Conservation (phyloP, 2,888 invertebrate species). For the Pterostichus madidus region DNA sequence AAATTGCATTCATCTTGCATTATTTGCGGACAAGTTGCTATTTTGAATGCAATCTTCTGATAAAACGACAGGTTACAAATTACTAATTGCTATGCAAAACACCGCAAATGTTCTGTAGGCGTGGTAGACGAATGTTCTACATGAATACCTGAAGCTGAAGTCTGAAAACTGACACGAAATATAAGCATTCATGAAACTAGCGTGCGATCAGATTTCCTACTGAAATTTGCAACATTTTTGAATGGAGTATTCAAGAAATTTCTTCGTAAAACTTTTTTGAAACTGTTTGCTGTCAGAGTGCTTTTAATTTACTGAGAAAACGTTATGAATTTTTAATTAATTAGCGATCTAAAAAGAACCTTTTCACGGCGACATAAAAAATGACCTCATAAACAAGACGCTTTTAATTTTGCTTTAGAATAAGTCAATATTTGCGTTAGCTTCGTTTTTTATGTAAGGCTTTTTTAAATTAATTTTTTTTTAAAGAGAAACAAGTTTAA, state of each 20-base stretch:
- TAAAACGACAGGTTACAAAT: conserved; percentile 53
- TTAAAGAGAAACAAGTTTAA: too few relatives aligned
- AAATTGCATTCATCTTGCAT: conserved; percentile 12
- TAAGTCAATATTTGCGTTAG: too few relatives aligned
- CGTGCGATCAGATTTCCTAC: not conserved
- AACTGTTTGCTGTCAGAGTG: conserved; percentile 4
- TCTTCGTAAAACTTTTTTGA: not conserved
- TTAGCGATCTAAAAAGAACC: not conserved
- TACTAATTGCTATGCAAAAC: conserved; percentile 54
- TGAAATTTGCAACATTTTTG: not conserved
- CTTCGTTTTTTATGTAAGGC: too few relatives aligned
- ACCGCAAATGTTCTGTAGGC: conserved; percentile 12
- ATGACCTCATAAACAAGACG: too few relatives aligned
- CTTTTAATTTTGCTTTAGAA: too few relatives aligned
- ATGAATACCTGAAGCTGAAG: conserved; percentile 31
- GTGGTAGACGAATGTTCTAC: conserved; percentile 43
- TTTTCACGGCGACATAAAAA: not conserved
- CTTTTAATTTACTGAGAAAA: conserved; percentile 1
- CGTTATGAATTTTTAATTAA: conserved; percentile 13
- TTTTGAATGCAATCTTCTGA: conserved; percentile 45
- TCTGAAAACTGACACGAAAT: conserved; percentile 40
- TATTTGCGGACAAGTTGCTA: conserved; percentile 18
- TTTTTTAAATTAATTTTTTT: too few relatives aligned
- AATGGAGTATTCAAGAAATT: not conserved
- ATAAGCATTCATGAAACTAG: conserved; percentile 20